A percentile compares a stretch with the other conserved stretches of the same genome.
These are phyloP conservation scores for Channa striata DNA, from an alignment of 2,797 vertebrate genomes.

Conservation along the genomic window DNA sequence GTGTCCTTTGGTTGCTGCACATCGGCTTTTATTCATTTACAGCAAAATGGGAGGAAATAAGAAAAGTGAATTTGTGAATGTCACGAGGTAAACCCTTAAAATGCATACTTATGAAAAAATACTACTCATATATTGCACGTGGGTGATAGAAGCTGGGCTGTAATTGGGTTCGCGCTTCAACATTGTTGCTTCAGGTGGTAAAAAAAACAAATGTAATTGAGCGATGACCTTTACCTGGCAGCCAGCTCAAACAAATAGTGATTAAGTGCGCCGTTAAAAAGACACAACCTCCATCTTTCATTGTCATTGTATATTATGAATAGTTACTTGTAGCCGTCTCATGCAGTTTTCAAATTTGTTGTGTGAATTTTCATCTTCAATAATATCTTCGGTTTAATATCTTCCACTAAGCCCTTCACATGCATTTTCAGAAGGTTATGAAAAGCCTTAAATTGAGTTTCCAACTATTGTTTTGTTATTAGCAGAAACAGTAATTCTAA, in stretches of 20 bases:
- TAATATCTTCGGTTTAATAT: slow-evolving; percentile 1
- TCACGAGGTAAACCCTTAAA: background rate
- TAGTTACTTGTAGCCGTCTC: slow-evolving; percentile 18
- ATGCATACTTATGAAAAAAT: background rate
- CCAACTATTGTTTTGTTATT: background rate
- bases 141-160: background rate
- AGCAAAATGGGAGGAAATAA: background rate
- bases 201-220: slow-evolving; percentile 24
- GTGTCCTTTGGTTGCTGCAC: background rate
- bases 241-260: slow-evolving; percentile 28
- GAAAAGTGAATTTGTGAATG: background rate
- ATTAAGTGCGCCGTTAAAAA: slow-evolving; percentile 34
- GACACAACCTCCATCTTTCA: background rate
- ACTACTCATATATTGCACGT: background rate
- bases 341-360: background rate
- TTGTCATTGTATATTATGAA: slow-evolving; percentile 17
- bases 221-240: slow-evolving; percentile 31
- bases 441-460: background rate
- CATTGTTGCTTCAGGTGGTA: slow-evolving; percentile 21
- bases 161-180: slow-evolving; percentile 10
- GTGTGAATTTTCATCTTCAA: slow-evolving; percentile 2
- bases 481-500: no score
- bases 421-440: slow-evolving; percentile 4
- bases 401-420: background rate
- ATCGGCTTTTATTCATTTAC: background rate